phyloP scores from a whole-genome alignment of 2,113 vertebrate species.

The Guaruba guarouba region DNA sequence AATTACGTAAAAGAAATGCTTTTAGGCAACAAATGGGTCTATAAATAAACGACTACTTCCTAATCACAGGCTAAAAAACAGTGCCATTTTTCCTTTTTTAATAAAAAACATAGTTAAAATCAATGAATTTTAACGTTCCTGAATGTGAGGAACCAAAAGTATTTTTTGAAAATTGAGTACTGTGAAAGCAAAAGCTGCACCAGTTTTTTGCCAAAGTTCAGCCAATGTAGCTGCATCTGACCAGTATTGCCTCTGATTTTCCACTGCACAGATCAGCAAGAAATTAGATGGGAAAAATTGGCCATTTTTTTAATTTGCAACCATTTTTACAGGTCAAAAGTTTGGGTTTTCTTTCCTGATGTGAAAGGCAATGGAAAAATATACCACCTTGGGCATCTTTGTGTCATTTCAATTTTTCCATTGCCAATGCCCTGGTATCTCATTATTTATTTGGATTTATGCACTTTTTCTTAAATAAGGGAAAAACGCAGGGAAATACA shows the following conservation, averaged over 20 bases:
- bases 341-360: fast-evolving
- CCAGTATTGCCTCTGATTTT: neutral
- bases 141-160: neutral
- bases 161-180: neutral
- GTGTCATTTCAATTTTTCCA: neutral
- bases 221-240: neutral
- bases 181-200: neutral
- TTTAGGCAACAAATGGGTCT: constrained; percentile 63
- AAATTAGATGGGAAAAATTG: neutral
- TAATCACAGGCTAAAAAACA: constrained; percentile 49
- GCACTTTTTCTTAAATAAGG: neutral
- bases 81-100: constrained; percentile 37
- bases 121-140: constrained; percentile 51
- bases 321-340: neutral
- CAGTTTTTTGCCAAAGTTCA: neutral
- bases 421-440: neutral
- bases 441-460: neutral
- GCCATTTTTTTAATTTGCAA: neutral
- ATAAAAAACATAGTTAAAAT: constrained; percentile 25
- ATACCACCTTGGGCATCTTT: fast-evolving
- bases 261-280: neutral
- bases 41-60: constrained; percentile 69
- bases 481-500: neutral
- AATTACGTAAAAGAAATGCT: constrained; percentile 65
- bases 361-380: neutral